A percentile compares a stretch with the other conserved stretches of the same genome.
phyloP scores from a whole-genome alignment of 2,797 vertebrate species.

The Oceanodroma leucorhoa region DNA sequence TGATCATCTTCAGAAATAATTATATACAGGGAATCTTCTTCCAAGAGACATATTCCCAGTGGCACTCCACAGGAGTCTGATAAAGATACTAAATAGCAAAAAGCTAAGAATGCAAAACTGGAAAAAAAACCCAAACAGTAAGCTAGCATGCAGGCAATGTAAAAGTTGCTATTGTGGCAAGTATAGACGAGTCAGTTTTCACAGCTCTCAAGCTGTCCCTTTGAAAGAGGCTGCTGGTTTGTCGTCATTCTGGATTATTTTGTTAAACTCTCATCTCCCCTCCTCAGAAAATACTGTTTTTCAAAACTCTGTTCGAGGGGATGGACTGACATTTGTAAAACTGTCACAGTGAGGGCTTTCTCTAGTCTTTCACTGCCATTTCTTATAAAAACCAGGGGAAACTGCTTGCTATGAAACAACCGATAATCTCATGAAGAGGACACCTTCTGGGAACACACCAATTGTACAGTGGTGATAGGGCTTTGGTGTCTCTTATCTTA shows the following conservation, averaged over 20 bases:
- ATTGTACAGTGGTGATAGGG: background rate
- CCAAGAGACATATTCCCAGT: background rate
- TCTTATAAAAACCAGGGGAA: background rate
- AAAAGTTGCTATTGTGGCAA: background rate
- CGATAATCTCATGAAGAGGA: background rate
- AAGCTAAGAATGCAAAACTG: background rate
- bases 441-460: background rate
- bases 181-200: background rate
- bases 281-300: background rate
- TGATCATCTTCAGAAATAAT: slow-evolving; percentile 19
- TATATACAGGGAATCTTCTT: background rate
- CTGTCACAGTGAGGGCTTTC: background rate
- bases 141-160: background rate
- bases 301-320: background rate
- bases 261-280: background rate
- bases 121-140: background rate
- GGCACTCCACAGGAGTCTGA: background rate
- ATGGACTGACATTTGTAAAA: background rate
- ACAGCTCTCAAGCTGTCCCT: background rate
- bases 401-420: background rate
- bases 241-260: background rate
- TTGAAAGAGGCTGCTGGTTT: background rate
- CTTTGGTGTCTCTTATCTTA: background rate
- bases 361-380: background rate
- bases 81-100: background rate